Percentiles rank a stretch among this genome's conserved stretches.
Conservation (phyloP, 2,113 vertebrate species). For the Psephotus haematonotus region DNA sequence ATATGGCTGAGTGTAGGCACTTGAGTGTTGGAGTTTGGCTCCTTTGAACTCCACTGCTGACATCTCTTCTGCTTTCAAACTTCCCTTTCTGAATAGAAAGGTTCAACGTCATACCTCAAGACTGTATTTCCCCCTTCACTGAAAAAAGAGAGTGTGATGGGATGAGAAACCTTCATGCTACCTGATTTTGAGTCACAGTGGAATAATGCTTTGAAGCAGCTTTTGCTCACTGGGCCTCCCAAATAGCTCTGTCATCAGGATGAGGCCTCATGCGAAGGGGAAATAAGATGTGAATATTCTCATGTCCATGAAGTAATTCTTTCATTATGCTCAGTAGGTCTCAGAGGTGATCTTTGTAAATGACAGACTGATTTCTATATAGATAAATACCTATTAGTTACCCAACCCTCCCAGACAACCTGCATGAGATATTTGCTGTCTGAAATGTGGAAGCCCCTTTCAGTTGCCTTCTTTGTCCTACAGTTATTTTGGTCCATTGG, state of each 20-base stretch:
- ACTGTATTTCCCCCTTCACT: not conserved
- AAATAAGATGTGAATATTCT: not conserved
- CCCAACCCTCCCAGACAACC: rapidly evolving
- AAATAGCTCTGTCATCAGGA: not conserved
- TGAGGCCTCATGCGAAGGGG: not conserved
- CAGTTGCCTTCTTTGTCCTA: not conserved
- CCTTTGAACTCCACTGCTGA: not conserved
- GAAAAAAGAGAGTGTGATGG: not conserved
- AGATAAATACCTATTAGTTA: not conserved
- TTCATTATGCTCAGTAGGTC: not conserved
- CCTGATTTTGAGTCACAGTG: not conserved
- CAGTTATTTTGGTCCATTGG: not conserved
- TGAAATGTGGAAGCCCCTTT: not conserved
- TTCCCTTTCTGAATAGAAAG: not conserved
- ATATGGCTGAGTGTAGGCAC: not conserved
- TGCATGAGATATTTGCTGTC: not conserved
- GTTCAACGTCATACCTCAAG: not conserved
- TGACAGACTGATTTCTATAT: not conserved
- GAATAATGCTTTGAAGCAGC: not conserved
- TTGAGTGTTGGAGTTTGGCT: not conserved
- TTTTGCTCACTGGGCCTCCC: not conserved
- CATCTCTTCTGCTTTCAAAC: not conserved
- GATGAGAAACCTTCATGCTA: not conserved
- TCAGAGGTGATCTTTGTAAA: not conserved
- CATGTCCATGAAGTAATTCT: not conserved